Evolutionary conservation across 2,888 invertebrate genomes (phyloP).

Genomic region (Deroplatys truncata): DNA sequence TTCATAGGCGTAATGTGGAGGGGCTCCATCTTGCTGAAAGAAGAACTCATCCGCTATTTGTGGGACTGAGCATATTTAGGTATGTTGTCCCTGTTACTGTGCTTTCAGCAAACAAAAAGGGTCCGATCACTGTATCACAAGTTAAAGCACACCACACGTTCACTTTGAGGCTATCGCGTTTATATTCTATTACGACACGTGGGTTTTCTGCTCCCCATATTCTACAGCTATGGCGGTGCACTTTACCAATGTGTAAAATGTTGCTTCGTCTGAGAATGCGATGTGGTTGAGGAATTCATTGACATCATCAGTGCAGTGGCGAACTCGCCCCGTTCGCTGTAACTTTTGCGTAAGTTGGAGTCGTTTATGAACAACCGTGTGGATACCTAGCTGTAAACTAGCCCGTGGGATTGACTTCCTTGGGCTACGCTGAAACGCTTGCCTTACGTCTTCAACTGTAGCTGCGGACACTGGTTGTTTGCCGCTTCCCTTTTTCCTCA

Average conservation of each 20-base stretch:
- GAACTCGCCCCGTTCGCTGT: background rate
- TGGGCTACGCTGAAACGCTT: background rate
- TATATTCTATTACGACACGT: background rate
- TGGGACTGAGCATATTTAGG: background rate
- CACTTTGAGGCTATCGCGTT: background rate
- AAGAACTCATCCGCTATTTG: background rate
- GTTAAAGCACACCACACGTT: background rate
- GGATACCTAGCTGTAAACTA: background rate
- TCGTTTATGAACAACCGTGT: background rate
- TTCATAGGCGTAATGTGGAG: background rate
- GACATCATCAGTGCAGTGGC: background rate
- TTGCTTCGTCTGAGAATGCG: background rate
- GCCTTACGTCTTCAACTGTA: background rate
- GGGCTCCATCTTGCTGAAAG: background rate
- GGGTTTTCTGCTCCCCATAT: background rate
- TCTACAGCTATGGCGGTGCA: background rate
- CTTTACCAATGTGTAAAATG: background rate
- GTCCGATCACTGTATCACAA: background rate
- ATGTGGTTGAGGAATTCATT: background rate
- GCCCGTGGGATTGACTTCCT: background rate
- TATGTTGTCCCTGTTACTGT: background rate
- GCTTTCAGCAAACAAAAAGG: background rate
- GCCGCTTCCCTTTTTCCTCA: background rate
- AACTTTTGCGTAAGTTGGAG: too few relatives aligned
- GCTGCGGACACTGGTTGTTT: too few relatives aligned